These are phyloP conservation scores for Hycleus phaleratus DNA, from an alignment of 1,140 invertebrate genomes.

Conservation along the genomic window DNA sequence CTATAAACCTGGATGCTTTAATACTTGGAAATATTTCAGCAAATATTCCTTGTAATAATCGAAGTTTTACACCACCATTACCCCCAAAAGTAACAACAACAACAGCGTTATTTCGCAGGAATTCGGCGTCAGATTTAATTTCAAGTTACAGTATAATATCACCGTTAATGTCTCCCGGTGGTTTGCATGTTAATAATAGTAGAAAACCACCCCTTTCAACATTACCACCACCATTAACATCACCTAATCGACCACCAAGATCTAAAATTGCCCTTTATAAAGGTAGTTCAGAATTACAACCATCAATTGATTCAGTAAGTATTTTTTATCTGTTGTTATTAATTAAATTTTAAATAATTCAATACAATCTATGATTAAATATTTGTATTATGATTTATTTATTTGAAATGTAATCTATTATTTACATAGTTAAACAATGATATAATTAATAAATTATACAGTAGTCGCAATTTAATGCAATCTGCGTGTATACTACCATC, in stretches of 20 bases:
- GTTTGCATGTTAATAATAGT: conserved; percentile 9
- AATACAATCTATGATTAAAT: not conserved
- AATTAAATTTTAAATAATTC: too few relatives aligned
- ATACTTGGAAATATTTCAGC: not conserved
- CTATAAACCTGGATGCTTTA: not conserved
- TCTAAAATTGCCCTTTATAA: too few relatives aligned
- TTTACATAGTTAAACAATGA: too few relatives aligned
- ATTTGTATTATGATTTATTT: not conserved
- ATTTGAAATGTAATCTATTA: too few relatives aligned
- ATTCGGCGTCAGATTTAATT: conserved; percentile 7
- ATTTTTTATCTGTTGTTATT: not conserved
- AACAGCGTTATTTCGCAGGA: too few relatives aligned
- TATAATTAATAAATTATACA: too few relatives aligned
- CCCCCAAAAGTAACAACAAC: conserved; percentile 1
- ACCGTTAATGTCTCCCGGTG: conserved; percentile 4
- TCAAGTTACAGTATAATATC: conserved; percentile 16
- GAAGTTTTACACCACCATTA: conserved; percentile 2
- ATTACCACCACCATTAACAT: conserved; percentile 3
- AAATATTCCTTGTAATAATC: not conserved
- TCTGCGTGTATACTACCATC: too few relatives aligned
- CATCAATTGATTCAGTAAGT: not conserved
- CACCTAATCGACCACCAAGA: conserved; percentile 4
- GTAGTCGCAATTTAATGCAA: too few relatives aligned
- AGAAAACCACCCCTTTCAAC: conserved; percentile 4
- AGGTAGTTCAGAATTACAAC: not conserved